These are phyloP conservation scores for Serranus cabrilla DNA, from an alignment of 2,797 vertebrate species.

Conservation along the genomic window DNA sequence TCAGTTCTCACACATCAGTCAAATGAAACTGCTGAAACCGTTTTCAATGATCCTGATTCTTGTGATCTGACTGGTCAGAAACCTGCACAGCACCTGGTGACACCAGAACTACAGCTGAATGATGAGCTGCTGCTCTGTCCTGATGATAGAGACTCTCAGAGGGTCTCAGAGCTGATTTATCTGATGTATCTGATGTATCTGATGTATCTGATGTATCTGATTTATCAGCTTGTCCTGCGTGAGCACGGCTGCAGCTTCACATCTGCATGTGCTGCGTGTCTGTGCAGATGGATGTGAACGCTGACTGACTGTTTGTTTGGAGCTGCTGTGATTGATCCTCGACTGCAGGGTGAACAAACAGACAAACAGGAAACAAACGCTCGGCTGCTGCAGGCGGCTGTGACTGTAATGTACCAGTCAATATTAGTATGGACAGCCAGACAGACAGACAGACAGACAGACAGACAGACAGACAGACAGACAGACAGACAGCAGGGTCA, in stretches of 20 bases:
- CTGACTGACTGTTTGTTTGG: neutral
- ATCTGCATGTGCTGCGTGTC: neutral
- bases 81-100: too few species aligned
- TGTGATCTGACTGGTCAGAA: too few species aligned
- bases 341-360: constrained; percentile 6
- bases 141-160: too few species aligned
- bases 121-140: too few species aligned
- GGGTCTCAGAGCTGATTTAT: too few species aligned
- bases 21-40: neutral
- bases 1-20: neutral
- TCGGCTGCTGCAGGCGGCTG: constrained; percentile 8
- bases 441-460: neutral
- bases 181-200: too few species aligned
- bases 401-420: constrained; percentile 18
- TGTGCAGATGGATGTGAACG: neutral
- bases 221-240: neutral
- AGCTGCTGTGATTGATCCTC: constrained; percentile 21
- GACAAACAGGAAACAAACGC: constrained; percentile 23
- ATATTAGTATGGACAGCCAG: constrained; percentile 31
- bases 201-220: too few species aligned
- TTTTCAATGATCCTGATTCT: too few species aligned
- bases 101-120: too few species aligned
- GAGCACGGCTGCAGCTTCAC: too few species aligned
- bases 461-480: too few species aligned
- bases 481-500: neutral